Evolutionary conservation across 1,140 invertebrate species (phyloP).

Genomic region (Rhagoletis zephyria): DNA sequence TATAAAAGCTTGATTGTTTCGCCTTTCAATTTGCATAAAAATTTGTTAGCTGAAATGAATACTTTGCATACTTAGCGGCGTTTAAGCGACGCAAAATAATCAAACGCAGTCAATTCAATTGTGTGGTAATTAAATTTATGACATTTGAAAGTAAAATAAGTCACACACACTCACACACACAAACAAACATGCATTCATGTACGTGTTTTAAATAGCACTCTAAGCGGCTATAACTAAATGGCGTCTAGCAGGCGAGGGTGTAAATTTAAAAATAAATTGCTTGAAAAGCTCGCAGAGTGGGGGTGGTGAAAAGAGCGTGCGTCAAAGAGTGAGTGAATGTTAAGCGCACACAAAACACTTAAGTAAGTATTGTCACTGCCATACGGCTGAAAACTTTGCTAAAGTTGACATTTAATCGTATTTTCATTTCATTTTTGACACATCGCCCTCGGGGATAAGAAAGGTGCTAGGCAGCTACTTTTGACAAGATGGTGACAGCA

Average conservation of each 20-base stretch:
- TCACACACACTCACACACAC: neutral
- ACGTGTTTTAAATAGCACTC: neutral
- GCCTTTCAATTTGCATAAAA: neutral
- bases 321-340: neutral
- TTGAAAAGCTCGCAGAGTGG: neutral
- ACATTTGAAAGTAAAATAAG: neutral
- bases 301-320: neutral
- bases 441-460: slow-evolving; percentile 16
- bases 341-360: slow-evolving; percentile 11
- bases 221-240: neutral
- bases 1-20: neutral
- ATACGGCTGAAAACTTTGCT: neutral
- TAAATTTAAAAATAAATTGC: neutral
- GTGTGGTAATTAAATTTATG: slow-evolving; percentile 40
- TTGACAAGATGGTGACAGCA: slow-evolving; percentile 31
- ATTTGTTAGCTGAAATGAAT: neutral
- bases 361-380: neutral
- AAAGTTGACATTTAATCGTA: neutral
- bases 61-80: neutral
- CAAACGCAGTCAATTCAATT: slow-evolving; percentile 34
- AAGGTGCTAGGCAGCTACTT: slow-evolving; percentile 43
- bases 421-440: slow-evolving; percentile 19
- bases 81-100: neutral
- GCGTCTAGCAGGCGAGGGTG: neutral
- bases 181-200: neutral